Evolutionary conservation across 2,888 invertebrate genomes (phyloP), one percentile per base, ranked within the genome.

Genomic region (Zele albiditarsus): DNA sequence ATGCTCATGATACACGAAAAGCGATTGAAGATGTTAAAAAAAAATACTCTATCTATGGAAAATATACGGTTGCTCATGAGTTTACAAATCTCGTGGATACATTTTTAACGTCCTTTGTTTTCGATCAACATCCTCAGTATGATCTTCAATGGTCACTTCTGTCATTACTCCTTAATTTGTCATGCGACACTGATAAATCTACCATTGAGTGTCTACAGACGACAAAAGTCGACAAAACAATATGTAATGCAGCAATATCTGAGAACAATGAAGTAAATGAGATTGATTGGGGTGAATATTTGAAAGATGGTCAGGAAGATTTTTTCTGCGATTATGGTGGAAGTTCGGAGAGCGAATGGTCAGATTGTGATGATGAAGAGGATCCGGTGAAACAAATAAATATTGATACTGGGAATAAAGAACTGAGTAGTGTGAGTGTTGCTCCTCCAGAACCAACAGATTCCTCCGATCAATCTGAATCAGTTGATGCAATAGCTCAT

Each of bases 61-160:
- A 90, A 77, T 82, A 89, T n/a, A 84, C 89, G 38, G 90, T 90
- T 20, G 90, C 91, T 0, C 84, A 87, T 0, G 88, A 89, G 65
- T 86, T 91, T 38, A 83, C 86, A 12, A 86, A 87, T 28, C 81
- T 91, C 10, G 86, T 89, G 38, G 74, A 86, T 66, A 78, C 82
- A 3, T 88, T 89, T 75, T 70, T 89, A 38, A 82, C 81, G 1
- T 87, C 84, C 73, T 89, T 89, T 67, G 85, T 88, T 58, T 89
- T 88, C 70, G 88, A 88, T 20, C 81, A 84, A 69, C 87, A 87
- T 81, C 89, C 89, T 0, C 89, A 89, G 75, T 87, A 85, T 58
- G 91, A 92, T 80, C 81, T 91, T 0, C 90, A 91, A 77, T 92
- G 91, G 91, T 87, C 90, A 0, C 74, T 92, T 49, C 77, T 92